Evolutionary conservation across 2,888 invertebrate species (phyloP), one percentile per base, ranked within the genome.

Genomic region (Nephrotoma appendiculata): DNA sequence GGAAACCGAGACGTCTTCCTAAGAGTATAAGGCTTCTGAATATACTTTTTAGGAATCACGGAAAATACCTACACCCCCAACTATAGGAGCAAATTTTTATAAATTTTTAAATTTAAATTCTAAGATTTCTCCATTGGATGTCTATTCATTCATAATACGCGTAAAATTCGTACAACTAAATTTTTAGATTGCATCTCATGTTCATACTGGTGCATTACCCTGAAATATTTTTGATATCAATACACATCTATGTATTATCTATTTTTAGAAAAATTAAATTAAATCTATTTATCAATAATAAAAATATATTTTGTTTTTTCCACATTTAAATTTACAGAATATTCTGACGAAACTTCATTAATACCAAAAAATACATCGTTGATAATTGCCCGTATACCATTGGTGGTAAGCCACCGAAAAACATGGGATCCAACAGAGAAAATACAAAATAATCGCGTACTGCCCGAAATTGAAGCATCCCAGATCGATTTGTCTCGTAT

Each of bases 331-430:
- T 88, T 92, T 92, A 85, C 92, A 98, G 98, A 97, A 89, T 99
- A 99, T 92, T 95, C 95, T 86, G 96, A 98, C 92, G 98, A 98
- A 90, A 95, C 95, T 90, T 95, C 96, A 85, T 93, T 99, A 88
- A 98, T 99, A 90, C 98, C 99, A 44, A 98, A 99, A 93, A 99
- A 99, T 91, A 98, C 99, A 87, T 99, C 99, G 42, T 94, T 99
- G 52, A 95, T 99, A 88, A 97, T 99, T 88, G 97, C 98, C 84
- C 93, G 99, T 90, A 95, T 99, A 86, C 99, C 99, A 11, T 93
- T 98, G 83, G 94, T 96, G 1, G 94, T 95, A 88, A 95, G 96
- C 90, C 94, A 95, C 86, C 96, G 96, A 90, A 96, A 96, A 90
- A 93, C 94, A 89, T 95, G 96, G 95, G 96, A 96, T 90, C 89